Percentiles rank a stretch among this genome's conserved stretches.
These are phyloP conservation scores for Myotis myotis DNA, from an alignment of 2,797 vertebrate genomes.

Conservation along the genomic window DNA sequence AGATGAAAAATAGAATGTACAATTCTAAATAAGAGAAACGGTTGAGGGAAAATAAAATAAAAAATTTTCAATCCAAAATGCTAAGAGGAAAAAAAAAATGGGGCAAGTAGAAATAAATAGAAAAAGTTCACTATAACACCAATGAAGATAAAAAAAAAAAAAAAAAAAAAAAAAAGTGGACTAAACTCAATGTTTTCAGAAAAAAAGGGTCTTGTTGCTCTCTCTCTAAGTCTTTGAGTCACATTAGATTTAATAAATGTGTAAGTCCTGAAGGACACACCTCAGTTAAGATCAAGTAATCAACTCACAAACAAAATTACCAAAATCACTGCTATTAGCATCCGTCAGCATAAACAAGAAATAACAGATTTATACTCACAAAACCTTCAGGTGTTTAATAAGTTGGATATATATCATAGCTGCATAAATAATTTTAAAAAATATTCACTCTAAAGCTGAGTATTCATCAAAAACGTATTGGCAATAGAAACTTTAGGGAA, in stretches of 20 bases:
- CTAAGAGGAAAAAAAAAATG: neutral
- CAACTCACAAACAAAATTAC: conserved; percentile 69
- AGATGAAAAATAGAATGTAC: neutral
- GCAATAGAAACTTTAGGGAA: neutral
- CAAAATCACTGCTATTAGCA: conserved; percentile 66
- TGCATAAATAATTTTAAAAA: conserved; percentile 41
- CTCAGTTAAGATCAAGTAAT: conserved; percentile 64
- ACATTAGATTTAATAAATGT: conserved; percentile 45
- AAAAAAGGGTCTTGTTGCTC: neutral
- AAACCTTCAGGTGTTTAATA: conserved; percentile 60
- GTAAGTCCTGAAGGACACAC: conserved; percentile 36
- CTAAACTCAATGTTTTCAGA: conserved; percentile 23
- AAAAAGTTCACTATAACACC: neutral
- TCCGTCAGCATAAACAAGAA: conserved; percentile 58
- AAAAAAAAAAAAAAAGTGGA: conserved; percentile 3
- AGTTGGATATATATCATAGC: conserved; percentile 45
- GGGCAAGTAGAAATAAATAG: neutral
- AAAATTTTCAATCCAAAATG: conserved; percentile 4
- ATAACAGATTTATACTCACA: conserved; percentile 63
- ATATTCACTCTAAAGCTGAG: conserved; percentile 27
- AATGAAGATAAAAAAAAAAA: conserved; percentile 1
- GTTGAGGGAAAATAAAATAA: neutral
- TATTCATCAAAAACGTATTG: conserved; percentile 51
- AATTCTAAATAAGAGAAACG: neutral
- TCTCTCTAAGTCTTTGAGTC: neutral